A percentile compares a stretch with the other conserved stretches of the same genome.
Conservation (phyloP, 2,888 invertebrate genomes). For the Malthinus seriepunctatus region DNA sequence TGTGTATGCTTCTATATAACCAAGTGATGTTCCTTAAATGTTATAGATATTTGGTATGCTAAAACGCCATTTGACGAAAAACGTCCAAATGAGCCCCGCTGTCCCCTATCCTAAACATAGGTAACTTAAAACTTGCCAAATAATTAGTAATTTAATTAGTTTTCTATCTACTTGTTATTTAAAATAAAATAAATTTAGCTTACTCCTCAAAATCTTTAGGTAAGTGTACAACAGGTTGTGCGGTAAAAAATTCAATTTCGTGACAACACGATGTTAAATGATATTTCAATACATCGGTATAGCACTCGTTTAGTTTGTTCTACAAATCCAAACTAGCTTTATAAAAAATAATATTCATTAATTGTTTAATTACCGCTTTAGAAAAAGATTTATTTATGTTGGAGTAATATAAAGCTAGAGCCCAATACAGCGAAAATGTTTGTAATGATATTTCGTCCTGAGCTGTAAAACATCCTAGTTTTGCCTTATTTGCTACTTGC, state of each 20-base stretch:
- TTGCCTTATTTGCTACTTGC: constrained; percentile 61
- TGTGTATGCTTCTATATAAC: too few species aligned
- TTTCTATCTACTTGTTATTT: too few species aligned
- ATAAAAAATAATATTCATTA: too few species aligned
- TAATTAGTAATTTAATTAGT: too few species aligned
- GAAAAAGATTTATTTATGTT: constrained; percentile 58
- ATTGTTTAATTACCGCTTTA: constrained; percentile 50
- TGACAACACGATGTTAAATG: constrained; percentile 61
- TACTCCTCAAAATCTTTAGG: constrained; percentile 58
- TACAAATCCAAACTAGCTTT: constrained; percentile 9
- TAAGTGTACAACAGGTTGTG: constrained; percentile 52
- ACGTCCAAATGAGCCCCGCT: too few species aligned
- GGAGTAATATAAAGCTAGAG: constrained; percentile 62
- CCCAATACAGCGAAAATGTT: constrained; percentile 62
- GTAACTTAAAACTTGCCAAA: too few species aligned
- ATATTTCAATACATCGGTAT: constrained; percentile 50
- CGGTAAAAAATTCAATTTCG: constrained; percentile 56
- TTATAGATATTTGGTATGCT: too few species aligned
- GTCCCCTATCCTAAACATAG: too few species aligned
- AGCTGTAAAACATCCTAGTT: constrained; percentile 54
- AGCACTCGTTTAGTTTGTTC: constrained; percentile 17
- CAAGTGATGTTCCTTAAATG: too few species aligned
- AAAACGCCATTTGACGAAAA: too few species aligned
- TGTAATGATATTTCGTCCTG: constrained; percentile 61
- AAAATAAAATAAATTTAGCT: too few species aligned